These are phyloP conservation scores for Rattus rattus DNA, from an alignment of 2,113 vertebrate species.

Conservation along the genomic window DNA sequence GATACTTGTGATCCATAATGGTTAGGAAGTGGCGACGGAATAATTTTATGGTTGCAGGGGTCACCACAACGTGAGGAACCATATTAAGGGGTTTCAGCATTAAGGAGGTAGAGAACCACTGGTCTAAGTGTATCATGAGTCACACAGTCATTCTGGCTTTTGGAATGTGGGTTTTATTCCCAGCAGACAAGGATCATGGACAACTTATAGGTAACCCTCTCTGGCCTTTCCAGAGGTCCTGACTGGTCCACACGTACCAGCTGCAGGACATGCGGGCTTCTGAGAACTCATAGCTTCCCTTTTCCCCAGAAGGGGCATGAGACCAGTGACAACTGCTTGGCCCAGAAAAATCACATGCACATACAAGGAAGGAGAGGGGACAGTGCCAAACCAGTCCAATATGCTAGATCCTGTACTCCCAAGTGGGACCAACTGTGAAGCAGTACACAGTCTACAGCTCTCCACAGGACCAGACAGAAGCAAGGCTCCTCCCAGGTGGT, in stretches of 20 bases:
- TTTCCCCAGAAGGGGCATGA: background rate
- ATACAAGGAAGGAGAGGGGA: background rate
- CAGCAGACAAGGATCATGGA: background rate
- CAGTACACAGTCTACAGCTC: rapidly evolving
- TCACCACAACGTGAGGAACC: background rate
- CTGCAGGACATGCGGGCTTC: background rate
- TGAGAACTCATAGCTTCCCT: background rate
- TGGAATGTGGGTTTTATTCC: background rate
- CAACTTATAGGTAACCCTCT: background rate
- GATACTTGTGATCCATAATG: background rate
- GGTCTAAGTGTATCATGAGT: rapidly evolving
- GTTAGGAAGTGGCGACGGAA: background rate
- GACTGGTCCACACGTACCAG: background rate
- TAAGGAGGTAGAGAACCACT: background rate
- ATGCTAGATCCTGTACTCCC: background rate
- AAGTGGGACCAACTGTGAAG: background rate
- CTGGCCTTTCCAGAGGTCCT: background rate
- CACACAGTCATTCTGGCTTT: background rate
- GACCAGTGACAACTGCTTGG: background rate
- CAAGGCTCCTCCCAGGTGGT: background rate
- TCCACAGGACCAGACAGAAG: background rate
- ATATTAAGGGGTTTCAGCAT: background rate
- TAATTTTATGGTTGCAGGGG: background rate
- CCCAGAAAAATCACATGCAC: background rate
- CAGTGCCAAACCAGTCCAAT: background rate